These are phyloP conservation scores for Nymphalis polychloros DNA, from an alignment of 2,888 invertebrate genomes.

Conservation along the genomic window DNA sequence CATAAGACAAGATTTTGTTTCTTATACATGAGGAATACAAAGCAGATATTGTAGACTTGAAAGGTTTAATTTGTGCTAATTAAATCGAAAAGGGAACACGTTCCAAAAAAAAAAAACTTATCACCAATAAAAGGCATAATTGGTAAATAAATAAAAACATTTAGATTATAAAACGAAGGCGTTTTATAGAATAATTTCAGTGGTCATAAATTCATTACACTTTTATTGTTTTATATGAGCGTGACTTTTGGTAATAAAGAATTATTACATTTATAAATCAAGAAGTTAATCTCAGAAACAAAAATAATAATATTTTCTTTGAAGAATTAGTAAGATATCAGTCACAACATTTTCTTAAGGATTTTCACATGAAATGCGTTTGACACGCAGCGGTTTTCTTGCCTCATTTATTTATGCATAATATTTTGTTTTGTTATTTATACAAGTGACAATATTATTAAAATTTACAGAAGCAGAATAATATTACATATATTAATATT, in stretches of 20 bases:
- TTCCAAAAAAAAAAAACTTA: conserved; percentile 13
- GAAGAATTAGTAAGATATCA: conserved; percentile 44
- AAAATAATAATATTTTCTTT: conserved; percentile 43
- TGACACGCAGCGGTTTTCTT: conserved; percentile 1
- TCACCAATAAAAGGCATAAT: conserved; percentile 34
- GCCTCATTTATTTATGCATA: not conserved
- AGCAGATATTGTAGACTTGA: not conserved
- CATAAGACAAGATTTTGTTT: not conserved
- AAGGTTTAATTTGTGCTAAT: not conserved
- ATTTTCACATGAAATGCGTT: conserved; percentile 8
- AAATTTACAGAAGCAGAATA: no score
- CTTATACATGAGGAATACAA: no score
- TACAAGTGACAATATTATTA: not conserved
- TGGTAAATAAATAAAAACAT: conserved; percentile 43
- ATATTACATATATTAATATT: no score
- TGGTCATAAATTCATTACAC: conserved; percentile 45
- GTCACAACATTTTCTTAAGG: conserved; percentile 36
- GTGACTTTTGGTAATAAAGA: conserved; percentile 59
- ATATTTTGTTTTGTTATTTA: not conserved
- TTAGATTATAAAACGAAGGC: conserved; percentile 43
- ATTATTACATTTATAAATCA: conserved; percentile 51
- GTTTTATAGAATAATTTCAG: conserved; percentile 40
- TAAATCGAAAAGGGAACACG: not conserved
- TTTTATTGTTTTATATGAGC: conserved; percentile 51
- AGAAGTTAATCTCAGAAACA: conserved; percentile 46